A percentile compares a stretch with the other conserved stretches of the same genome.
Conservation (phyloP, 1,140 invertebrate species). For the Neodiprion fabricii region DNA sequence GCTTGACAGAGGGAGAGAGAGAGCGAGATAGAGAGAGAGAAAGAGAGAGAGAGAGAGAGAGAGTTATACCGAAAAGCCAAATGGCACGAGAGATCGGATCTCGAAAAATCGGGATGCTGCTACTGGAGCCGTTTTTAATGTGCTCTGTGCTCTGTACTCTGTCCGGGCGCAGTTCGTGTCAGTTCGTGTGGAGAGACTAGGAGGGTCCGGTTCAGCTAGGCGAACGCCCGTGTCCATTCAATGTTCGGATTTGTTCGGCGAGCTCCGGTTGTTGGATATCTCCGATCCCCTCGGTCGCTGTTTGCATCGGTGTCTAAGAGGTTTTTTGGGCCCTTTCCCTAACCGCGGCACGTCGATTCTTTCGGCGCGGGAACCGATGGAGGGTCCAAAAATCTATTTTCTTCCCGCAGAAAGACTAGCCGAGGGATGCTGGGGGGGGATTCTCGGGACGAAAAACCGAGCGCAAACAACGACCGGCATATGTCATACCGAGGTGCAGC, state of each 20-base stretch:
- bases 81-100: too few species aligned
- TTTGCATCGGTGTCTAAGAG: background rate
- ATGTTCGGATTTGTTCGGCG: slow-evolving; percentile 4
- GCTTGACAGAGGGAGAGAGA: background rate
- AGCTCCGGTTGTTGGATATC: background rate
- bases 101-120: too few species aligned
- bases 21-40: too few species aligned
- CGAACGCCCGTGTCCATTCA: background rate
- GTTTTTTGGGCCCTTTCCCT: background rate
- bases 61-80: too few species aligned
- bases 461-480: background rate
- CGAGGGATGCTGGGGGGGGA: background rate
- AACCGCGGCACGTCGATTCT: too few species aligned
- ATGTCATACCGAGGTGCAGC: too few species aligned
- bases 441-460: background rate
- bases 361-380: too few species aligned
- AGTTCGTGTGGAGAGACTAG: background rate
- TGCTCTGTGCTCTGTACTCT: too few species aligned
- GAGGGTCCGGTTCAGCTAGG: background rate
- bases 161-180: too few species aligned
- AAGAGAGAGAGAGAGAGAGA: too few species aligned
- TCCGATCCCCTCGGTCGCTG: background rate
- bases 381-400: background rate
- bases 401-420: background rate
- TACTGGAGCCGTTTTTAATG: too few species aligned